Base-by-base conservation (phyloP, 2,113 vertebrate species). In the Pungitius pungitius region DNA sequence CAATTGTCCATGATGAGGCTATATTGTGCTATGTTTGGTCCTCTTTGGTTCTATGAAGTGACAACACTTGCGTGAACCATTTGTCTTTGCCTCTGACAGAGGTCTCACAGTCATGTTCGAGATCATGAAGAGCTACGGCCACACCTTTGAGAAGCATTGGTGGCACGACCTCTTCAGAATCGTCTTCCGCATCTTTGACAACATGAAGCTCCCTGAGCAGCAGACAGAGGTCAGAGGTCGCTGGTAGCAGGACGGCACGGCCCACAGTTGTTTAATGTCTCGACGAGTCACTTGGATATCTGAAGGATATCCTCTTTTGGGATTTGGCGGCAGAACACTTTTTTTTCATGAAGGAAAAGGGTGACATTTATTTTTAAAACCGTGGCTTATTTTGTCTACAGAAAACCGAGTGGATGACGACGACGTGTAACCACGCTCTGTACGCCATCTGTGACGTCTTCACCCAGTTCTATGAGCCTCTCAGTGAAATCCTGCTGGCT, bases 391-490 rank as follows among this genome's bases (percentile, higher is more conserved):
- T 78, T 47, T 74, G 22, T 20, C 30, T 70, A 6, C 84, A 99
- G 97, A 99, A 99, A 90, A 97, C 95, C 0, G 97, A 99, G 90
- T 99, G 97, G 97, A 99, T 99, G 97, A 99, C 96, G 2, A 99
- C 97, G 1, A 99, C 97, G 0, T 99, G 97, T 84, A 99, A 99
- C 92, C 97, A 99, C 0, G 97, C 97, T 1, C 95, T 99, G 57
- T 99, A 98, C 47, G 97, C 97, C 33, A 97, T 99, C 82, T 99
- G 97, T 78, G 97, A 99, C 9, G 97, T 99, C 18, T 99, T 99
- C 85, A 98, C 97, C 0, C 96, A 99, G 65, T 99, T 99, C 74
- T 99, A 98, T 15, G 96, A 98, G 90, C 95, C 97, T 35, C 93
- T 99, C 86, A 96, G 96, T 30, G 95, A 96, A 77, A 95, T 99